Conservation (phyloP, 92 coral and sea anemone genomes). For the Porites cylindrica region DNA sequence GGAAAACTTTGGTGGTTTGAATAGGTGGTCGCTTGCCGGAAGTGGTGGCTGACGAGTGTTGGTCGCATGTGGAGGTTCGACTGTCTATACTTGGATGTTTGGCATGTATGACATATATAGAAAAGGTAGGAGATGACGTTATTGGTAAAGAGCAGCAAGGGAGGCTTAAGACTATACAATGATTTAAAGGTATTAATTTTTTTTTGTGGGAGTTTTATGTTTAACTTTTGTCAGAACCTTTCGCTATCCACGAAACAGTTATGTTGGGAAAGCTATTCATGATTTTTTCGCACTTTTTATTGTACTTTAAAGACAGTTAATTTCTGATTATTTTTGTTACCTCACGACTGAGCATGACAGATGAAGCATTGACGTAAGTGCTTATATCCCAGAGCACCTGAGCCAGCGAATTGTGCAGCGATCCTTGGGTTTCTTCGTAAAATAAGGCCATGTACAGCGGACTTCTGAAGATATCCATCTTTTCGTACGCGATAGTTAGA, state of each 20-base stretch:
- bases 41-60: no score
- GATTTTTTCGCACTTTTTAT: no score
- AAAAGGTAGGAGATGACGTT: not conserved
- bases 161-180: not conserved
- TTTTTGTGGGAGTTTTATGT: no score
- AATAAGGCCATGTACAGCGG: slow-evolving; percentile 40
- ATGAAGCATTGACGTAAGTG: slow-evolving; percentile 21
- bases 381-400: slow-evolving; percentile 6
- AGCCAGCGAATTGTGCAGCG: slow-evolving; percentile 17
- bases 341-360: not conserved
- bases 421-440: slow-evolving; percentile 17
- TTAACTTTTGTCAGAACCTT: no score
- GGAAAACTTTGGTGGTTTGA: no score
- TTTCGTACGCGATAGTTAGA: slow-evolving; percentile 9
- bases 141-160: not conserved
- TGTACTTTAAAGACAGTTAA: no score
- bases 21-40: no score
- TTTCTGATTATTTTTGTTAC: not conserved
- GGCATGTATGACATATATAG: not conserved
- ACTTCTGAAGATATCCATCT: slow-evolving; percentile 2
- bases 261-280: no score
- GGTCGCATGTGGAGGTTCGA: not conserved
- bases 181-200: no score
- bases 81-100: not conserved
- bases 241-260: no score